Conservation (phyloP, 35 echinoderm and acorn worm genomes). For the Amphiura filiformis region DNA sequence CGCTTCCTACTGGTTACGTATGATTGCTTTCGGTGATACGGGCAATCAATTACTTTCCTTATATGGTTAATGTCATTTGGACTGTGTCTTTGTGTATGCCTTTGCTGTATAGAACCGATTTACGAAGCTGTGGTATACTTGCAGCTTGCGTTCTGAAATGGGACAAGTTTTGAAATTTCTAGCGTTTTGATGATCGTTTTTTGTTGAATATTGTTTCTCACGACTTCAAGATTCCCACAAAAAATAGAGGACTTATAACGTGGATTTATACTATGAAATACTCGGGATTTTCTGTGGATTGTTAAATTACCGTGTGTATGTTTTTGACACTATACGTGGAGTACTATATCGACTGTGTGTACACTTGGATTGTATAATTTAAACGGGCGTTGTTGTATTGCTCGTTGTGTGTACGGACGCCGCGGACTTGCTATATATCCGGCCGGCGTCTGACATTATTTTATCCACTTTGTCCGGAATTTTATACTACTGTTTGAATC, state of each 20-base stretch:
- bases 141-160: constrained; percentile 35
- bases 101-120: constrained; percentile 34
- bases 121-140: constrained; percentile 36
- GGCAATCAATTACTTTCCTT: constrained; percentile 83
- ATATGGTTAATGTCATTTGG: constrained; percentile 77
- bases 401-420: neutral
- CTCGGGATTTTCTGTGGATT: neutral
- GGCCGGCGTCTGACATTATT: neutral
- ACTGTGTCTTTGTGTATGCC: constrained; percentile 56
- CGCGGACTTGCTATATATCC: neutral
- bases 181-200: neutral
- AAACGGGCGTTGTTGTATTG: constrained; percentile 5
- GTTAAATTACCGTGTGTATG: neutral
- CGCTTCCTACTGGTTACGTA: constrained; percentile 54
- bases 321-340: neutral
- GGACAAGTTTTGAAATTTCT: neutral
- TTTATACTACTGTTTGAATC: constrained; percentile 19
- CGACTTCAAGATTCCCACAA: constrained; percentile 3
- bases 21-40: constrained; percentile 74
- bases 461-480: neutral
- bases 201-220: constrained; percentile 4
- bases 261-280: neutral
- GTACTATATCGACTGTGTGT: neutral
- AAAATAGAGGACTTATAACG: neutral
- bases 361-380: neutral